A percentile compares a stretch with the other conserved stretches of the same genome.
Conservation (phyloP, 2,888 invertebrate genomes). For the Zootermopsis nevadensis region DNA sequence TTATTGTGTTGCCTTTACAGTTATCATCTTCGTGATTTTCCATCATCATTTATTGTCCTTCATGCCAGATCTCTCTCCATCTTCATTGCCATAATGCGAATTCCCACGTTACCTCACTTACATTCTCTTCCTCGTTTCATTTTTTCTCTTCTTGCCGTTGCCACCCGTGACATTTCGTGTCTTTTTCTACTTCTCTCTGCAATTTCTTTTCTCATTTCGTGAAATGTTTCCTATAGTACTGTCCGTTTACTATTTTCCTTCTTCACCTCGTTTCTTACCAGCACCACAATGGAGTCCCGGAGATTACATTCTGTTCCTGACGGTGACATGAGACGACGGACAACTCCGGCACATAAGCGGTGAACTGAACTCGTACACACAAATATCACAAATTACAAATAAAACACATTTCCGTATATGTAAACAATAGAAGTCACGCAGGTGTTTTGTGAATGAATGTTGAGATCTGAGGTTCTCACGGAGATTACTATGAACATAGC, state of each 20-base stretch:
- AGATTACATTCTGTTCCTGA: constrained; percentile 1
- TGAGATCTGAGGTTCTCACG: too few relatives aligned
- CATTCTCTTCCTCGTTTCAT: background rate
- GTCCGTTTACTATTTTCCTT: background rate
- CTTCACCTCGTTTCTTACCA: background rate
- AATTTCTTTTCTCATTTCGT: constrained; percentile 32
- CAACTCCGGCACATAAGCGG: background rate
- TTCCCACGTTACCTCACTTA: background rate
- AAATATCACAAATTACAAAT: background rate
- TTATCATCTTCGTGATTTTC: constrained; percentile 42
- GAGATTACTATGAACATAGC: too few relatives aligned
- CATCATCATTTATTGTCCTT: constrained; percentile 34
- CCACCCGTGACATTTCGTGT: constrained; percentile 30
- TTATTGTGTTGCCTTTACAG: constrained; percentile 8
- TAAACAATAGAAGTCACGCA: too few relatives aligned
- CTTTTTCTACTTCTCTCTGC: constrained; percentile 15
- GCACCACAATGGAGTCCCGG: constrained; percentile 8
- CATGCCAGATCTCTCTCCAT: background rate
- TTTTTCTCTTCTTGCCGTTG: background rate
- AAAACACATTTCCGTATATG: background rate
- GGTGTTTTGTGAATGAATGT: too few relatives aligned
- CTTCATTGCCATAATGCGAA: constrained; percentile 22
- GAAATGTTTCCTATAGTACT: constrained; percentile 22
- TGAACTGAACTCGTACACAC: background rate
- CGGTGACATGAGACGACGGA: background rate